Evolutionary conservation across 1,140 invertebrate species (phyloP).

Genomic region (Plectrocnemia conspersa): DNA sequence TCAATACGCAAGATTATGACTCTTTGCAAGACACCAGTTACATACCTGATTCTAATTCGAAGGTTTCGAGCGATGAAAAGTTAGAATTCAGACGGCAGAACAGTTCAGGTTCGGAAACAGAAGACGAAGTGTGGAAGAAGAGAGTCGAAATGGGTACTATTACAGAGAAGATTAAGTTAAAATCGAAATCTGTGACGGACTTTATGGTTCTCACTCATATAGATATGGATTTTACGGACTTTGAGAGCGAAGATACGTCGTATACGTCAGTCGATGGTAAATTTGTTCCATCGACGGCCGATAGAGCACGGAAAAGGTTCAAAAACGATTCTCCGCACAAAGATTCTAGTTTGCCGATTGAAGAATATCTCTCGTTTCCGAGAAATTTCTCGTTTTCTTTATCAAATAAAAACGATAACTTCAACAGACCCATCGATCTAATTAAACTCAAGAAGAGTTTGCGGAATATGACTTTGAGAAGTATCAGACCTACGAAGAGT

Average conservation of each 20-base stretch:
- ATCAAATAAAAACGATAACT: conserved; percentile 9
- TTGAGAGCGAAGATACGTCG: conserved; percentile 55
- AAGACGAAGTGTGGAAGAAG: conserved; percentile 63
- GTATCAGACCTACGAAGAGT: conserved; percentile 26
- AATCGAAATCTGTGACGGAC: conserved; percentile 69
- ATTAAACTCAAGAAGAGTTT: conserved; percentile 25
- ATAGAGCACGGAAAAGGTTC: conserved; percentile 20
- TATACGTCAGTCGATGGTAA: conserved; percentile 35
- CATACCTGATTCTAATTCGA: conserved; percentile 11
- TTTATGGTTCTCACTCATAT: conserved; percentile 71
- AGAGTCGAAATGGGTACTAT: conserved; percentile 62
- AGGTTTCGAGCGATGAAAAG: background rate
- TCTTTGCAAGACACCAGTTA: conserved; percentile 34
- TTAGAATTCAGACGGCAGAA: conserved; percentile 16
- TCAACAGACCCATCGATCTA: conserved; percentile 22
- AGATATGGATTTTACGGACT: conserved; percentile 59
- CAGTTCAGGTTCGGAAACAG: conserved; percentile 58
- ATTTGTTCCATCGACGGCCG: conserved; percentile 9
- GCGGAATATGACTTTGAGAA: conserved; percentile 19
- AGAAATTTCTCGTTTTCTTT: conserved; percentile 19
- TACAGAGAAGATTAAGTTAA: conserved; percentile 64
- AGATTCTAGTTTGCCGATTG: conserved; percentile 30
- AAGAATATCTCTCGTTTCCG: conserved; percentile 25
- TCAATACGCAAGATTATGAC: conserved; percentile 24
- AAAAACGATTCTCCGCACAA: conserved; percentile 22